Evolutionary conservation across 2,888 invertebrate genomes (phyloP).

Genomic region (Oxyteleia sp.): DNA sequence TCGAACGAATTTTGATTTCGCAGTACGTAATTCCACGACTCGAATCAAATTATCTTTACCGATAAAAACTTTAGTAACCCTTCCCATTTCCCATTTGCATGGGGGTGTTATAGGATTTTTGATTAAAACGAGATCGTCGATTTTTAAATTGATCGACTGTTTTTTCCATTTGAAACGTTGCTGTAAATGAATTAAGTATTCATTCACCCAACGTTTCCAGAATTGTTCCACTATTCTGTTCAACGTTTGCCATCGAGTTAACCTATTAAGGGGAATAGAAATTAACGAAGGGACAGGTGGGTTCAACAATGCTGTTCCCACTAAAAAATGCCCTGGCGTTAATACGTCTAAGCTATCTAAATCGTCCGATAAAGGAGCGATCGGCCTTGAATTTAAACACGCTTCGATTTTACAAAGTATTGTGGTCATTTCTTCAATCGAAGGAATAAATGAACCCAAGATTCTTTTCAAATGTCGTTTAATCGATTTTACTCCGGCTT

Average conservation of each 20-base stretch:
- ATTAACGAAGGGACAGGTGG: neutral
- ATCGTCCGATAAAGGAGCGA: neutral
- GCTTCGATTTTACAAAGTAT: slow-evolving; percentile 21
- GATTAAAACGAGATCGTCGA: neutral
- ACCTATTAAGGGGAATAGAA: neutral
- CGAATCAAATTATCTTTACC: neutral
- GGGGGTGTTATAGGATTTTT: neutral
- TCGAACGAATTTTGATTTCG: neutral
- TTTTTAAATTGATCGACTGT: neutral
- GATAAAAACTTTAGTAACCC: neutral
- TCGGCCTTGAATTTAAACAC: slow-evolving; percentile 13
- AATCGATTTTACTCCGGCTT: neutral
- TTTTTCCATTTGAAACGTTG: neutral
- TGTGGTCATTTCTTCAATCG: slow-evolving; percentile 14
- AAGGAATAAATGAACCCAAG: slow-evolving; percentile 6
- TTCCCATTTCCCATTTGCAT: neutral
- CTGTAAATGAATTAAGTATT: neutral
- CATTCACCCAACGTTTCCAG: neutral
- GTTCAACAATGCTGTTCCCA: neutral
- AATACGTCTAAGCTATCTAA: neutral
- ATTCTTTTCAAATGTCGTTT: slow-evolving; percentile 12
- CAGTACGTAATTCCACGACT: no score
- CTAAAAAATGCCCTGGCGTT: neutral
- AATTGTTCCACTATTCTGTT: neutral
- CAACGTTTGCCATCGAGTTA: neutral